Base-by-base conservation (phyloP, 2,113 vertebrate species). In the Pongo pygmaeus region DNA sequence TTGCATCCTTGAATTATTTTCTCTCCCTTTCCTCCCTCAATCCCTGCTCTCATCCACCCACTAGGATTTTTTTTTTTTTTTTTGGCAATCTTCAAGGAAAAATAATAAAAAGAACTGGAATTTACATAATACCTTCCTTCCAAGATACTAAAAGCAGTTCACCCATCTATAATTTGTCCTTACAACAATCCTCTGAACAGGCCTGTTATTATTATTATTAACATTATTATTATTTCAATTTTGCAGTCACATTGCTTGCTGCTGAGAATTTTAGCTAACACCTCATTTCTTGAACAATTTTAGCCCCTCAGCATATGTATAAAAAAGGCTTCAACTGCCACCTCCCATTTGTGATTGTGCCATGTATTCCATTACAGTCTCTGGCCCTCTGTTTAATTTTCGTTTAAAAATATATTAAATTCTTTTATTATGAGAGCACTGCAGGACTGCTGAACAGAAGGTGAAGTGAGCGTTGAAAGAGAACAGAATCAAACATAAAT, bases 71-170 rank as follows among this genome's bases (percentile, higher is more conserved):
- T 84, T 75, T 78, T 87, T 87, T 38, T 93, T 77, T 95, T 79
- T 93, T 96, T 97, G 84, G 81, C 94, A 96, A 55, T 95, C 93
- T 97, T 96, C 94, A 98, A 97, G 46, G 91, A 83, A 97, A 98
- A 96, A 96, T 88, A 97, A 96, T 95, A 84, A 97, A 96, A 97
- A 78, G 94, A 96, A 91, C 67, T 93, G 4, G 67, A 95, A 96
- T 98, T 98, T 97, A 96, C 86, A 92, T 98, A 97, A 96, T 96
- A 97, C 67, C 69, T 98, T 91, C 93, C 72, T 96, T 95, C 96
- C 74, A 90, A 97, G 88, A 96, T 90, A 91, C 74, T 93, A 74
- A 97, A 97, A 96, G 93, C 84, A 89, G 50, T 89, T 97, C 84
- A 55, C 52, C 59, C 93, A 46, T 97, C 93, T 98, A 79, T 95